These are phyloP conservation scores for Rhyacophila evoluta DNA, from an alignment of 2,888 invertebrate genomes.

Conservation along the genomic window DNA sequence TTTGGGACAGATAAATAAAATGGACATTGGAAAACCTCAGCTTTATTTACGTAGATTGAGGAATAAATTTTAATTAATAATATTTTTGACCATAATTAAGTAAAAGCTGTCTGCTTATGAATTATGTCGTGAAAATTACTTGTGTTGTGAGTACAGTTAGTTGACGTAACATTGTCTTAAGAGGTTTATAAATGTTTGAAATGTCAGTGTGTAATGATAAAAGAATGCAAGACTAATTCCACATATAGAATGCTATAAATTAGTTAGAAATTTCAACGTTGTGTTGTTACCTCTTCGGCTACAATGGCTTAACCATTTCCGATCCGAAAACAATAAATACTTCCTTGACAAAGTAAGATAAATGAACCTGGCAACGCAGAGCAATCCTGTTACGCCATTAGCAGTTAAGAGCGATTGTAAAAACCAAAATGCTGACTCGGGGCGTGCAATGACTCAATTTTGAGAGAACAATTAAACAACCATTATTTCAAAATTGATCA, in stretches of 20 bases:
- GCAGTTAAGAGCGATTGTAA: constrained; percentile 27
- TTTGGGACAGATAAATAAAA: too few relatives aligned
- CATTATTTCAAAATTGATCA: constrained; percentile 53
- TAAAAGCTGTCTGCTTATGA: too few relatives aligned
- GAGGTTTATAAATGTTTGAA: too few relatives aligned
- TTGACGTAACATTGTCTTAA: too few relatives aligned
- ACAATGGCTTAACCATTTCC: not conserved
- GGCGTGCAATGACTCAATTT: constrained; percentile 53
- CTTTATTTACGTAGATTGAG: too few relatives aligned
- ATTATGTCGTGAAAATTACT: too few relatives aligned
- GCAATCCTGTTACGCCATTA: constrained; percentile 40
- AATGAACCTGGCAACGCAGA: constrained; percentile 31
- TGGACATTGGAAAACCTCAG: too few relatives aligned
- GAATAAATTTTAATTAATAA: too few relatives aligned
- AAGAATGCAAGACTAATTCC: constrained; percentile 8
- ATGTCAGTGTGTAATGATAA: not conserved
- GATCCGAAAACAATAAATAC: constrained; percentile 37
- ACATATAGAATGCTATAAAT: not conserved
- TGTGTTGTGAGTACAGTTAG: too few relatives aligned
- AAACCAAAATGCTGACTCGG: constrained; percentile 23
- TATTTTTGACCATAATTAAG: too few relatives aligned
- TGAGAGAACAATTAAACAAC: constrained; percentile 50
- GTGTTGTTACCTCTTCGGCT: not conserved
- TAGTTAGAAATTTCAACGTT: not conserved
- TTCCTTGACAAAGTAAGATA: constrained; percentile 49